Conservation (phyloP, 2,888 invertebrate species). For the Alcis repandata region DNA sequence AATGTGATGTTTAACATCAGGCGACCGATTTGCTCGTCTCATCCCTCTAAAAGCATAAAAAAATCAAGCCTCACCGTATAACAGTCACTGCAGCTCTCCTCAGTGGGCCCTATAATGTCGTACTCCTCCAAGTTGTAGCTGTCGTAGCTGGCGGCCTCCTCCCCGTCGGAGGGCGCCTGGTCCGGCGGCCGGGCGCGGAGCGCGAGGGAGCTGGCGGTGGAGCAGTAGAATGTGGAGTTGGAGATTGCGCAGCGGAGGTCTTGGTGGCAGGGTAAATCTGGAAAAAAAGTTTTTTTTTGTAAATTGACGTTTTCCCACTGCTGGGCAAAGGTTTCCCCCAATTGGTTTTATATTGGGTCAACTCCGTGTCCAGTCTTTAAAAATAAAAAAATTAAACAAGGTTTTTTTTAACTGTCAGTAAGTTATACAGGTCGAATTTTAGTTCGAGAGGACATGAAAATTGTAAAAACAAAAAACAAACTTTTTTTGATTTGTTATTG, state of each 20-base stretch:
- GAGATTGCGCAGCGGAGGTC: constrained; percentile 69
- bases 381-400: too few relatives aligned
- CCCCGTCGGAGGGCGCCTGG: constrained; percentile 58
- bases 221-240: constrained; percentile 71
- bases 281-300: not conserved
- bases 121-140: constrained; percentile 77
- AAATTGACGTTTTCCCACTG: too few relatives aligned
- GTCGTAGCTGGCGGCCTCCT: constrained; percentile 76
- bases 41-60: not conserved
- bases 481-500: too few relatives aligned
- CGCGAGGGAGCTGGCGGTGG: constrained; percentile 43
- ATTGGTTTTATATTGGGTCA: too few relatives aligned
- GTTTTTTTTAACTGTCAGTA: too few relatives aligned
- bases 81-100: constrained; percentile 63
- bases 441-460: too few relatives aligned
- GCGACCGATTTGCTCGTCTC: too few relatives aligned
- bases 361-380: too few relatives aligned
- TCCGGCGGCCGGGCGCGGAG: constrained; percentile 21
- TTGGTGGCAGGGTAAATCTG: constrained; percentile 81
- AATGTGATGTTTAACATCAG: too few relatives aligned
- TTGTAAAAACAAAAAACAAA: too few relatives aligned
- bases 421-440: too few relatives aligned
- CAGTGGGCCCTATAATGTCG: constrained; percentile 71
- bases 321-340: too few relatives aligned
- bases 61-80: constrained; percentile 27